Base-by-base conservation (phyloP, 2,888 invertebrate species). In the Microctonus aethiopoides region DNA sequence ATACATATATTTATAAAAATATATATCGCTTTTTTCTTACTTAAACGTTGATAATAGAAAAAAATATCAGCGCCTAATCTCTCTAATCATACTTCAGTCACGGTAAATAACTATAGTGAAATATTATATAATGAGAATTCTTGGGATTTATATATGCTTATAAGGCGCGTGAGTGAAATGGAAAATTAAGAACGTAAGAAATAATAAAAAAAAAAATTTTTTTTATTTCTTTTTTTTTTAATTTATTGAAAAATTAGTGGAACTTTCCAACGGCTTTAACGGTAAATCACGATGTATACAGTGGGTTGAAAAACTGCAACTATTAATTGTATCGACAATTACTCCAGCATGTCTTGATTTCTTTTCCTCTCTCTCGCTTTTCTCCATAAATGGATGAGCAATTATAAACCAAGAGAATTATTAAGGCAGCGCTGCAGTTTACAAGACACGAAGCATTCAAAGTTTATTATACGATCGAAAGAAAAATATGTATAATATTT, bases 261-360 rank as follows among this genome's bases (percentile, higher is more conserved):
- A 56, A 59, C 59, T 34, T 34, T 34, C 26, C 26, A 41, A 20
- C 10, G 11, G 29, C 11, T 24, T 59, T 32, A 20, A 32, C 62
- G 36, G 57, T 26, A 41, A 41, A 62, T 41, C 51, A 46, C 29
- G 51, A 56, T 22, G 62, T 62, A 46, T 46, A 4, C 46, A 16
- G 46, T 46, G 16, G 16, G 61, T 63, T 62, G 41, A 57, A 51
- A 62, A 63, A 29, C 5, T 13, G 20, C 41, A 64, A 72, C 73
- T 76, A 74, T 76, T 75, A 75, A 76, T 76, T 75, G 72, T 73
- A 76, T 75, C 72, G 72, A 74, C 75, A 75, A 76, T 76, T 75
- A 76, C 52, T 64, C 36, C n/a, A 41, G 26, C 29, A 24, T 34
- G 32, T 20, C 16, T 46, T 20, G 20, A 7, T 20, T 0, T 59